Conservation (phyloP, 2,797 vertebrate genomes). For the Dipus sagitta region DNA sequence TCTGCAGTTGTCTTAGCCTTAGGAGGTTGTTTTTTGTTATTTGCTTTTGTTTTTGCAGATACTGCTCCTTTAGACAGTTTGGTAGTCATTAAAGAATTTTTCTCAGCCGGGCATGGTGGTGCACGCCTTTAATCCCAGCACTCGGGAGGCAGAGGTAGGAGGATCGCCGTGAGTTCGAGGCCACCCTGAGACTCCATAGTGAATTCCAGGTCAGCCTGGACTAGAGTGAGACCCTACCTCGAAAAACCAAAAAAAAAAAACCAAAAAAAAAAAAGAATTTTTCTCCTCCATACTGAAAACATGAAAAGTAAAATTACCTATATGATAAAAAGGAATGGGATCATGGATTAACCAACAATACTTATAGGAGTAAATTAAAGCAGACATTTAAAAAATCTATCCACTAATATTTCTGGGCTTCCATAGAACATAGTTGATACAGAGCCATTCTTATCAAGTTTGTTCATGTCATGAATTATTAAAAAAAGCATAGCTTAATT, state of each 20-base stretch:
- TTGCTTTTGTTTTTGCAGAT: not conserved
- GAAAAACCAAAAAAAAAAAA: too few species aligned
- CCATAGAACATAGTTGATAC: not conserved
- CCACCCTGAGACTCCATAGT: too few species aligned
- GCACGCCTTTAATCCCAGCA: too few species aligned
- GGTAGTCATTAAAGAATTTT: conserved; percentile 34
- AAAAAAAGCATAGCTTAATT: conserved; percentile 31
- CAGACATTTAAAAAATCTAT: not conserved
- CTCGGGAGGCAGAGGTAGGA: too few species aligned
- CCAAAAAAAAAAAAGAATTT: too few species aligned
- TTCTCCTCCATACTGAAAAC: conserved; percentile 23
- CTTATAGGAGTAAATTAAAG: conserved; percentile 17
- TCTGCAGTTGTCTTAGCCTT: conserved; percentile 45
- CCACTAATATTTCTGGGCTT: conserved; percentile 35
- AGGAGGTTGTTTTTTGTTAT: conserved; percentile 48
- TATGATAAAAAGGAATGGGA: conserved; percentile 45
- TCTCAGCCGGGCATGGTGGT: too few species aligned
- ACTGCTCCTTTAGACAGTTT: conserved; percentile 37
- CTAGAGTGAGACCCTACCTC: too few species aligned
- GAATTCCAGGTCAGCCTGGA: too few species aligned
- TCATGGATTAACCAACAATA: conserved; percentile 12
- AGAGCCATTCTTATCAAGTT: conserved; percentile 24
- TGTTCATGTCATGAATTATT: conserved; percentile 6
- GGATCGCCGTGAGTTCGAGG: too few species aligned
- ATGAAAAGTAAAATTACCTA: conserved; percentile 51